A percentile compares a stretch with the other conserved stretches of the same genome.
phyloP scores from a whole-genome alignment of 1,140 invertebrate genomes.

The Vollenhovia emeryi region DNA sequence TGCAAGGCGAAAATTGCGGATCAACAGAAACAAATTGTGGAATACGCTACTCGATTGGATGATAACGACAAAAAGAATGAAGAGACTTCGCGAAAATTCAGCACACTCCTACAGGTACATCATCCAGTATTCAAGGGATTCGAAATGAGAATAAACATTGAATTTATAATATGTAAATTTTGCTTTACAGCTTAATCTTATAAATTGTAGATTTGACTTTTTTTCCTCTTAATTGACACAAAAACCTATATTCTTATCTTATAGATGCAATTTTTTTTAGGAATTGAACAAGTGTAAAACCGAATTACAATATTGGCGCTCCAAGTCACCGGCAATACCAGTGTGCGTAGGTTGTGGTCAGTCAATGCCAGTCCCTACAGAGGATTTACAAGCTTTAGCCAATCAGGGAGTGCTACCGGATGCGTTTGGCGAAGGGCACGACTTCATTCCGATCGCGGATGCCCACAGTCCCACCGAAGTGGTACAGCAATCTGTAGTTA shows the following conservation, averaged over 20 bases:
- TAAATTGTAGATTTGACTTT: background rate
- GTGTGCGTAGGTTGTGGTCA: constrained; percentile 87
- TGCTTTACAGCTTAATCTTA: background rate
- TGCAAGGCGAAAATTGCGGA: constrained; percentile 93
- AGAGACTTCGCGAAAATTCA: constrained; percentile 94
- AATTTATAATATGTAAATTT: background rate
- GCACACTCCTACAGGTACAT: constrained; percentile 93
- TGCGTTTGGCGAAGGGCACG: constrained; percentile 83
- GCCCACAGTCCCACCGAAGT: constrained; percentile 79
- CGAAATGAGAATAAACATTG: background rate
- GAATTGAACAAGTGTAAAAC: constrained; percentile 96
- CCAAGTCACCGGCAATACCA: constrained; percentile 91
- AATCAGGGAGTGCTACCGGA: constrained; percentile 88
- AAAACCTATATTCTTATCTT: background rate
- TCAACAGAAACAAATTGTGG: constrained; percentile 93
- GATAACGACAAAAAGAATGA: constrained; percentile 96
- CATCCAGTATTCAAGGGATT: constrained; percentile 73
- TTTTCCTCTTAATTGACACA: background rate
- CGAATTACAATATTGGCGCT: constrained; percentile 95
- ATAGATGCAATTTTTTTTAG: constrained; percentile 78
- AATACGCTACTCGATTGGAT: constrained; percentile 93
- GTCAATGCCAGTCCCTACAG: constrained; percentile 85
- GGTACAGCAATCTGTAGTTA: constrained; percentile 53
- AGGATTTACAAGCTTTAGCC: constrained; percentile 87
- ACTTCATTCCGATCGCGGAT: constrained; percentile 84